phyloP scores from a whole-genome alignment of 2,113 vertebrate species.

The Lutjanus erythropterus region DNA sequence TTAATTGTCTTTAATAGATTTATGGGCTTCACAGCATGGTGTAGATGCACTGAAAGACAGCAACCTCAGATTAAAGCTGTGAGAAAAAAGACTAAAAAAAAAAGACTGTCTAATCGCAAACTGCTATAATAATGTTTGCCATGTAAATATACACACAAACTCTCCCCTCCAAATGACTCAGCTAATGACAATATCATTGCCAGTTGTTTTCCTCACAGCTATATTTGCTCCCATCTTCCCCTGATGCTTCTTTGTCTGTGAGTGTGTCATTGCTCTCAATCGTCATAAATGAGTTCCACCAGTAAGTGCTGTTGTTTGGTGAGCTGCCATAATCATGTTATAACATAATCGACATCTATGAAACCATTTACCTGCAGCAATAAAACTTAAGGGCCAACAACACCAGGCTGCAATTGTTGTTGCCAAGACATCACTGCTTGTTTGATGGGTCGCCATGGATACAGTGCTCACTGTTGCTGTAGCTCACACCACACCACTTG shows the following conservation, averaged over 20 bases:
- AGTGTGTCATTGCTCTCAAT: neutral
- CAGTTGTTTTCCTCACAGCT: neutral
- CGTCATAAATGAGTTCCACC: neutral
- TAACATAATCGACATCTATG: neutral
- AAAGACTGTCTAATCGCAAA: slow-evolving; percentile 1
- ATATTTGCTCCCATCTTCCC: neutral
- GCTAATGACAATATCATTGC: slow-evolving; percentile 4
- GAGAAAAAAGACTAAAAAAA: too few relatives aligned
- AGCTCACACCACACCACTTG: too few relatives aligned
- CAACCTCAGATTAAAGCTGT: too few relatives aligned
- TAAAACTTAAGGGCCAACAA: neutral
- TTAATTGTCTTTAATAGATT: too few relatives aligned
- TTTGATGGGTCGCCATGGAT: slow-evolving; percentile 32
- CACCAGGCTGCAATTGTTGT: neutral
- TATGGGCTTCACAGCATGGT: too few relatives aligned
- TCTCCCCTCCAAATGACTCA: neutral
- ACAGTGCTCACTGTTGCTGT: neutral
- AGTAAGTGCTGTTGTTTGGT: neutral
- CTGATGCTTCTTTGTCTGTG: neutral
- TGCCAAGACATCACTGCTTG: slow-evolving; percentile 18
- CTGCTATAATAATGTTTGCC: neutral
- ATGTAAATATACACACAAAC: neutral
- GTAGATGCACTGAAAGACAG: too few relatives aligned
- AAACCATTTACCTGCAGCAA: slow-evolving; percentile 15
- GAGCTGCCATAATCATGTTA: neutral